Conservation (phyloP, 2,797 vertebrate species). For the Notolabrus celidotus region DNA sequence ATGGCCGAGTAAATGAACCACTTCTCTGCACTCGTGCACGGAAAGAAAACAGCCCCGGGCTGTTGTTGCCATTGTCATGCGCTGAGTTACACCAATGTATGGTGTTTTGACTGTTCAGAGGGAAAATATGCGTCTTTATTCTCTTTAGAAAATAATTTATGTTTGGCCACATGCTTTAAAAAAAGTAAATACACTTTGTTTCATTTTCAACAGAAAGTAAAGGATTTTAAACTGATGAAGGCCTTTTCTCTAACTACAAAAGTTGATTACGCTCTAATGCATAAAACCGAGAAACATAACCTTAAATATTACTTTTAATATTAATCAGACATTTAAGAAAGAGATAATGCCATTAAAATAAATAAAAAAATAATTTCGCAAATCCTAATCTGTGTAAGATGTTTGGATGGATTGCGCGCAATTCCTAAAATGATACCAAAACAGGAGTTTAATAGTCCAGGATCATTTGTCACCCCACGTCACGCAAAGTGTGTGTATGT, state of each 20-base stretch:
- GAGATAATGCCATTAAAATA: not conserved
- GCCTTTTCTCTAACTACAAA: not conserved
- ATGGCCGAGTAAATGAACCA: conserved; percentile 83
- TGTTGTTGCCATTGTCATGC: conserved; percentile 46
- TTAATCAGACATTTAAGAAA: no score
- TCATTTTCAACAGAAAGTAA: no score
- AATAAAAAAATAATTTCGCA: not conserved
- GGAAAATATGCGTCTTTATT: not conserved
- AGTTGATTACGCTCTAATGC: not conserved
- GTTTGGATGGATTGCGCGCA: not conserved
- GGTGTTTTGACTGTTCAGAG: not conserved
- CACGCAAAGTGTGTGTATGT: conserved; percentile 50
- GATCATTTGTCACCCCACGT: conserved; percentile 43
- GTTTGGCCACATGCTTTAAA: not conserved
- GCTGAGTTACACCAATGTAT: conserved; percentile 6
- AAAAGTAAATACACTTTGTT: no score
- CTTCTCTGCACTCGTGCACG: conserved; percentile 51
- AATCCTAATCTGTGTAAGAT: not conserved
- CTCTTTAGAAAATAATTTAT: not conserved
- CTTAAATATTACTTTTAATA: not conserved
- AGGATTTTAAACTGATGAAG: no score
- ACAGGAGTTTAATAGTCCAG: conserved; percentile 31
- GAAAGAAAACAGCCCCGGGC: conserved; percentile 29
- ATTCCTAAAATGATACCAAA: conserved; percentile 24
- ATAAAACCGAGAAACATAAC: not conserved